Evolutionary conservation across 1,140 invertebrate genomes (phyloP).

Genomic region (Drosophila bocqueti): DNA sequence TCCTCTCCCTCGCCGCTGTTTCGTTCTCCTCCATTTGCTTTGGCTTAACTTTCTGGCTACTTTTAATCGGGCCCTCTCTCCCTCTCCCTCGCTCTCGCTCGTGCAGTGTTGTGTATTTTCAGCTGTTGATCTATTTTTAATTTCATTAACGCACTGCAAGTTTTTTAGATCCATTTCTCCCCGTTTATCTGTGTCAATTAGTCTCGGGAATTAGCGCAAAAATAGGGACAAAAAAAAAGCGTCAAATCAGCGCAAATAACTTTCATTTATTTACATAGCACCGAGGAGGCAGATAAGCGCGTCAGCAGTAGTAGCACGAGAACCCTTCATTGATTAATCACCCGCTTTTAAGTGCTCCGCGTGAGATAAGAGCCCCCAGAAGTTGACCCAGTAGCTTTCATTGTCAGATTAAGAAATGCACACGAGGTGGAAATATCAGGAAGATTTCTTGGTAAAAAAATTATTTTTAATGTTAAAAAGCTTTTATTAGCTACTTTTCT

Average conservation of each 20-base stretch:
- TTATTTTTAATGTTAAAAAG: too few relatives aligned
- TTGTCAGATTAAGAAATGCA: conserved; percentile 21
- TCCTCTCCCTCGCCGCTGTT: conserved; percentile 1
- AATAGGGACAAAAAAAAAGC: background rate
- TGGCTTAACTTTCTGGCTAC: conserved; percentile 36
- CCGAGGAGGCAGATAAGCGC: conserved; percentile 17
- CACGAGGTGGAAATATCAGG: background rate
- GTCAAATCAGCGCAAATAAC: conserved; percentile 47
- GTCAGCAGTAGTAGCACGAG: background rate
- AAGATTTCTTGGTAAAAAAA: background rate
- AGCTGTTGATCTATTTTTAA: conserved; percentile 77
- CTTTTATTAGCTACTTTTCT: too few relatives aligned
- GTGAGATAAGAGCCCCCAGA: conserved; percentile 1
- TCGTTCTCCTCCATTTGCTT: conserved; percentile 23
- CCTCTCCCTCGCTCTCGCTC: background rate
- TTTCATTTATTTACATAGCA: conserved; percentile 44
- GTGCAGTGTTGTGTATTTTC: conserved; percentile 49
- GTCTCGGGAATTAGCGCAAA: conserved; percentile 35
- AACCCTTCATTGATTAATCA: conserved; percentile 11
- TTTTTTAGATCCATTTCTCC: conserved; percentile 26
- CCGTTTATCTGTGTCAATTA: conserved; percentile 41
- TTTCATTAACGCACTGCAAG: conserved; percentile 64
- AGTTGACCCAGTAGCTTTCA: conserved; percentile 28
- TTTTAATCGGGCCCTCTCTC: conserved; percentile 23
- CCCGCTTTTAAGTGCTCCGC: conserved; percentile 4